Base-by-base conservation (phyloP, 2,797 vertebrate species). In the Bothrops alternatus region DNA sequence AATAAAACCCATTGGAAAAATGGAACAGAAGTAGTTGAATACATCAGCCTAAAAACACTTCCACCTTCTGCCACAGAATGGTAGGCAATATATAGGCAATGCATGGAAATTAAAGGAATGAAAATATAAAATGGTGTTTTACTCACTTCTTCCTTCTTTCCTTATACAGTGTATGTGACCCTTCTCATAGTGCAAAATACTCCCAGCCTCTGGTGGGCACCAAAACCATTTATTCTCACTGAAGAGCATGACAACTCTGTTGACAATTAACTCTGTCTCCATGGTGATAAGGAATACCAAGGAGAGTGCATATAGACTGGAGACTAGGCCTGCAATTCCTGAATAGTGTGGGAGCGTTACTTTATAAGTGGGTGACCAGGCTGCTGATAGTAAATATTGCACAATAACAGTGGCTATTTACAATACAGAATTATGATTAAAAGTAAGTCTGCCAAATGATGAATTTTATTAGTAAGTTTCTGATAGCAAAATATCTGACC, bases 251-350 rank as follows among this genome's bases (percentile, higher is more conserved):
- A 65, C 47, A 85, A 50, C 47, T 93, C 69, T 93, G 92, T 90
- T 93, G 90, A 93, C 86, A 91, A 91, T 93, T 78, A 91, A 88
- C 65, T 86, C 63, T 82, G 65, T 88, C 86, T 93, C 92, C 90
- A 91, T 91, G 90, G 92, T 90, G 57, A 91, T 91, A 90, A 88
- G 47, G 56, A 90, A 88, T 87, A 88, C 25, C 56, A 88, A 56
- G 37, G 82, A 88, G 86, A 63, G 42, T 32, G 82, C 57, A 82
- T 55, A 88, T 60, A 32, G 69, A 82, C 73, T 82, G 73, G 37
- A 87, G 63, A 88, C 86, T 88, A 78, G 63, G 47, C 47, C 92
- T 82, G n/a, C 32, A 16, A 88, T 93, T 88, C 92, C 92, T 85
- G 32, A 89, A 91, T 32, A 63, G 26, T 88, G 65, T 91, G 57